Conservation (phyloP, 1,140 invertebrate species). For the Aphaenogaster floridana region DNA sequence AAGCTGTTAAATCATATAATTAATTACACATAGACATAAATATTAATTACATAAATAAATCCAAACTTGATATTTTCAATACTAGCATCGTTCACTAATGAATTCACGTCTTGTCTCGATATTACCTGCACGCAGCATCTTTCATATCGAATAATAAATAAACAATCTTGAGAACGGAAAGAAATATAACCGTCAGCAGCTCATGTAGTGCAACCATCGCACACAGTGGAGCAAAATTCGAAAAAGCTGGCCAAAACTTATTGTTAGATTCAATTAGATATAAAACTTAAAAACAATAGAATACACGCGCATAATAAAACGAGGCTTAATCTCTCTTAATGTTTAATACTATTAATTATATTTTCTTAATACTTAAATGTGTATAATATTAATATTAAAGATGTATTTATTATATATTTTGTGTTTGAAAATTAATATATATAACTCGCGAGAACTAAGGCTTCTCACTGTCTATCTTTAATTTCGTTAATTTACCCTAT, state of each 20-base stretch:
- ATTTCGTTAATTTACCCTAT: neutral
- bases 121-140: neutral
- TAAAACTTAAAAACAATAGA: neutral
- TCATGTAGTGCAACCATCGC: neutral
- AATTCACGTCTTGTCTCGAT: neutral
- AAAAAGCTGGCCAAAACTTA: neutral
- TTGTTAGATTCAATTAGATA: neutral
- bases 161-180: neutral
- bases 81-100: neutral
- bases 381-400: no score
- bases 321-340: neutral
- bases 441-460: neutral
- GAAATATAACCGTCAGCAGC: neutral
- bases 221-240: neutral
- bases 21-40: neutral
- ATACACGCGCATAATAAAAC: neutral
- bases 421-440: neutral
- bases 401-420: no score
- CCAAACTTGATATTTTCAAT: neutral
- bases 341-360: neutral
- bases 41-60: slow-evolving; percentile 8
- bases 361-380: neutral
- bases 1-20: neutral
- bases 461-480: neutral
- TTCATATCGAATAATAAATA: neutral